Evolutionary conservation across 2,113 vertebrate species (phyloP), one percentile per base, ranked within the genome.

Genomic region (Varanus salvator): DNA sequence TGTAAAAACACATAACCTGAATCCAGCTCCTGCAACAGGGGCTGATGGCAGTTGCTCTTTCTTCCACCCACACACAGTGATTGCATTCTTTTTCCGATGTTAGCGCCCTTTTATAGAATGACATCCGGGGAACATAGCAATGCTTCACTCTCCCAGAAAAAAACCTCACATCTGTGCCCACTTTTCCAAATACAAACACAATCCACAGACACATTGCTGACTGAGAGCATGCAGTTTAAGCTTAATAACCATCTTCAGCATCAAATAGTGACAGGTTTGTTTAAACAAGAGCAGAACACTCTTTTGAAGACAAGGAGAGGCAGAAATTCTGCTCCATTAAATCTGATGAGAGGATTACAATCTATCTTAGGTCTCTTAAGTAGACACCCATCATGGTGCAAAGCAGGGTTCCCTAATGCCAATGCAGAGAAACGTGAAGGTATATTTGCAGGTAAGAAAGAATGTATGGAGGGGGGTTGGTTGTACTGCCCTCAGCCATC

Each of bases 1-100:
- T 92, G 90, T 87, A 92, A 94, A 64, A 93, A 94, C 90, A 94
- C 93, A 94, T 31, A 94, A 93, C 95, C 94, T 83, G 92, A 96
- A 94, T 85, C 77, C 90, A 76, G 90, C 91, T 94, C 92, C 91
- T 89, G 92, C 95, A 94, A 91, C 90, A 71, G 48, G 86, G 90
- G 76, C 60, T 96, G 50, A 88, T 84, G 71, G 90, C 93, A 95
- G 95, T 95, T 96, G 95, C 93, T 94, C 94, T 29, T 76, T 48
- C 93, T 34, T 94, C 94, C 94, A 90, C 94, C 11, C 95, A 85
- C 94, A 78, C 57, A 38, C 92, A 85, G 91, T 68, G 90, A 92
- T 25, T 50, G 9, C 85, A 88, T 89, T 92, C 95, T 80, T 14
- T 69, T 27, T n/a, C 87, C 77, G 66, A 25, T 76, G 80, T 64